Base-by-base conservation (phyloP, 2,797 vertebrate species). In the Anguilla pacifica region DNA sequence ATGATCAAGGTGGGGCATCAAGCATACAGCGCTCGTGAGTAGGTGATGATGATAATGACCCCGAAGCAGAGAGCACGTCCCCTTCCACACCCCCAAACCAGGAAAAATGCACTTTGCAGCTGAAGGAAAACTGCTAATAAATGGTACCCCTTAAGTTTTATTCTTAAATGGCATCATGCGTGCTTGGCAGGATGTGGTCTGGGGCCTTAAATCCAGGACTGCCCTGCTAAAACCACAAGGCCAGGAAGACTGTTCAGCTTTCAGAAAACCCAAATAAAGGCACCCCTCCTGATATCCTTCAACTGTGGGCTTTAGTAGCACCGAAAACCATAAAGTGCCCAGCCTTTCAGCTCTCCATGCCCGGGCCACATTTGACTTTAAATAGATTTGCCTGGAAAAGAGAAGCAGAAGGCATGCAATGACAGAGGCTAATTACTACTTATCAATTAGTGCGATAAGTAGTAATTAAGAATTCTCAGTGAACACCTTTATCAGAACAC, bases 181-280 rank as follows among this genome's bases (percentile, higher is more conserved):
- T 89, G 89, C 83, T 90, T 86, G 90, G 84, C 89, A 93, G 93
- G 93, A 96, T 94, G 94, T 95, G 96, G 96, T 94, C 92, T 95
- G 94, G 92, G 95, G 96, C 94, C 94, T 88, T 53, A 89, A 87
- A 87, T 93, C 84, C 15, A 77, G 89, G 91, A 91, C 86, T 83
- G 91, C 91, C 93, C 92, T 89, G 84, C 88, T 89, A 87, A 92
- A 94, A 91, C 91, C 90, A 90, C 74, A 88, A 87, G 64, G 87
- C 87, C 19, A 88, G 89, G 64, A 89, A 88, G 0, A 94, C 91
- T 94, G 94, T 91, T 72, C 82, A 87, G 89, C 59, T 74, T 67
- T 35, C 84, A 87, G 86, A 90, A 89, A 11, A 77, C 28, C n/a
- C 70, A 74, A 77, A 17, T 15, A 39, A 13, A n/a, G 19, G 77